These are phyloP conservation scores for Tridacna gigas DNA, from an alignment of 2,888 invertebrate genomes.

Conservation along the genomic window DNA sequence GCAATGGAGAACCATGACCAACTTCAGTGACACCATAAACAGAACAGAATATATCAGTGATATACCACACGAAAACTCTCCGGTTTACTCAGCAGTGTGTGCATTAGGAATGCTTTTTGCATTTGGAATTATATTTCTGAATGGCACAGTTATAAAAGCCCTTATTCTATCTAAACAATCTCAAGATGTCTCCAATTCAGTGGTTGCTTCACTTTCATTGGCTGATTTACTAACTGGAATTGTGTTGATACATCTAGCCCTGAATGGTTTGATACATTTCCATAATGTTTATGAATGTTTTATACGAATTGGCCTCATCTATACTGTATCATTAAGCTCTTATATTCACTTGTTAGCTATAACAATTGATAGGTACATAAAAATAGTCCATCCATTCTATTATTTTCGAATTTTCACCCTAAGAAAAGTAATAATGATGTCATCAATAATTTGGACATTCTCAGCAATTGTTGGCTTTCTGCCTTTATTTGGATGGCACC, in stretches of 20 bases:
- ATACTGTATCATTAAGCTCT: constrained; percentile 58
- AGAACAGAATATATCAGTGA: background rate
- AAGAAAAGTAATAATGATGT: constrained; percentile 49
- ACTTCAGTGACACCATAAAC: constrained; percentile 5
- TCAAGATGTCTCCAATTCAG: constrained; percentile 60
- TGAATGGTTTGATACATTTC: constrained; percentile 69
- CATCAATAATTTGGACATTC: constrained; percentile 57
- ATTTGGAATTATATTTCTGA: constrained; percentile 60
- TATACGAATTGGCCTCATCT: constrained; percentile 64
- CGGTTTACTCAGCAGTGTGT: constrained; percentile 38
- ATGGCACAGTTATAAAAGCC: constrained; percentile 61
- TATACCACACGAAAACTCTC: background rate
- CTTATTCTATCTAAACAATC: constrained; percentile 34
- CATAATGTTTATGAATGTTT: constrained; percentile 69
- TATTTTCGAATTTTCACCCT: constrained; percentile 58
- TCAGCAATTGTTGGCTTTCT: constrained; percentile 62
- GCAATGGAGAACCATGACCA: background rate
- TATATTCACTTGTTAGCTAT: constrained; percentile 64
- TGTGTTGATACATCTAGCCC: constrained; percentile 64
- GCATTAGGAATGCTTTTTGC: constrained; percentile 54
- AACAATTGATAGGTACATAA: constrained; percentile 69
- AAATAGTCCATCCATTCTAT: constrained; percentile 65
- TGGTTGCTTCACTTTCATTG: constrained; percentile 65
- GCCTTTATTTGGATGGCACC: constrained; percentile 66
- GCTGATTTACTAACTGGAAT: constrained; percentile 71